These are phyloP conservation scores for Yponomeuta cagnagella DNA, from an alignment of 2,888 invertebrate species.

Conservation along the genomic window DNA sequence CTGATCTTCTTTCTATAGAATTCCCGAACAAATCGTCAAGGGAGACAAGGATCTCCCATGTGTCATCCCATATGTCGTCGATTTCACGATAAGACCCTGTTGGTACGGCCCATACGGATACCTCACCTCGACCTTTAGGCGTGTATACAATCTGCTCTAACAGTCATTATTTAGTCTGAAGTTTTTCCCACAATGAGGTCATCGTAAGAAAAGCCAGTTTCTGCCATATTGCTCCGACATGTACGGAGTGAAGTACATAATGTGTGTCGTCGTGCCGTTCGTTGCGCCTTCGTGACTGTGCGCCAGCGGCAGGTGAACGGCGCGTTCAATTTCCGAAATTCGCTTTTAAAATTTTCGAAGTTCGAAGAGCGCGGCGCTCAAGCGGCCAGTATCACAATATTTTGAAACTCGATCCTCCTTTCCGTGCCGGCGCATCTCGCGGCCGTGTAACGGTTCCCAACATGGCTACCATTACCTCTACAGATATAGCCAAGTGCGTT, in stretches of 20 bases:
- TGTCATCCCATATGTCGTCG: constrained; percentile 42
- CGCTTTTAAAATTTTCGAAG: constrained; percentile 37
- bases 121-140: constrained; percentile 27
- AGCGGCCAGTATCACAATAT: constrained; percentile 27
- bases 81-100: constrained; percentile 25
- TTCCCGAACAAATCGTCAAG: constrained; percentile 22
- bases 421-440: constrained; percentile 27
- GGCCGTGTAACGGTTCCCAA: constrained; percentile 36
- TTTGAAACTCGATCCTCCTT: constrained; percentile 49
- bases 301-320: constrained; percentile 48
- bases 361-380: constrained; percentile 30
- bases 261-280: constrained; percentile 44
- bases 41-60: constrained; percentile 38
- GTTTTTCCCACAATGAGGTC: constrained; percentile 59
- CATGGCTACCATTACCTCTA: constrained; percentile 8
- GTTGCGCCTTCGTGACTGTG: constrained; percentile 44
- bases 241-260: constrained; percentile 30
- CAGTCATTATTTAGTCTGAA: constrained; percentile 30
- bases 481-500: not conserved
- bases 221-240: constrained; percentile 36
- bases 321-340: constrained; percentile 26
- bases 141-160: constrained; percentile 29
- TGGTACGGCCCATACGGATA: constrained; percentile 23
- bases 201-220: constrained; percentile 47
- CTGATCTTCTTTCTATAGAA: constrained; percentile 39